phyloP scores from a whole-genome alignment of 2,888 invertebrate species.

The Morinoia aosen region DNA sequence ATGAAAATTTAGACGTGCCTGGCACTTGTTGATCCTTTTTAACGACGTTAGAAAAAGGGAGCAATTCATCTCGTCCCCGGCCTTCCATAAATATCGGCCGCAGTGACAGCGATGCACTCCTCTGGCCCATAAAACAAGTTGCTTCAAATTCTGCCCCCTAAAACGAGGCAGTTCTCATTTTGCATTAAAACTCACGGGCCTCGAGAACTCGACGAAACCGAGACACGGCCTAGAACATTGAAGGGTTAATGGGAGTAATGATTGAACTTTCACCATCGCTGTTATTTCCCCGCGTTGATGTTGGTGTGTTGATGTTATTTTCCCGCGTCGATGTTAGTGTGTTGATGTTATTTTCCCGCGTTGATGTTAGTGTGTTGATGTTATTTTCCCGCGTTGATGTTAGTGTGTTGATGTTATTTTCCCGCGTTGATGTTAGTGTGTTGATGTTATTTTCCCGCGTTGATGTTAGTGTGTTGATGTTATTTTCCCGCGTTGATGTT shows the following conservation, averaged over 20 bases:
- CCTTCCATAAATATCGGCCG: neutral
- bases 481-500: too few relatives aligned
- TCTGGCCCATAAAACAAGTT: neutral
- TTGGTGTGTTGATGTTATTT: too few relatives aligned
- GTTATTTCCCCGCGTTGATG: too few relatives aligned
- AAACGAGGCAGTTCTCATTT: neutral
- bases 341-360: too few relatives aligned
- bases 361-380: too few relatives aligned
- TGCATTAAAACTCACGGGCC: neutral
- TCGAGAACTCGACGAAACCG: neutral
- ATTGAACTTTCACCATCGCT: too few relatives aligned
- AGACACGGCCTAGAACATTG: neutral
- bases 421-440: too few relatives aligned
- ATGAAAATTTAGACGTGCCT: neutral
- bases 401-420: too few relatives aligned
- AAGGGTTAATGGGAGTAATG: neutral
- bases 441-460: too few relatives aligned
- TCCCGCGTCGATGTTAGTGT: too few relatives aligned
- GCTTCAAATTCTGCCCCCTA: neutral
- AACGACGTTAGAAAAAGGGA: neutral
- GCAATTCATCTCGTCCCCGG: conserved; percentile 12
- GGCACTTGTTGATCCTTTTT: conserved; percentile 30
- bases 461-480: too few relatives aligned
- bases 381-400: too few relatives aligned
- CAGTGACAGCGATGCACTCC: conserved; percentile 6